Percentiles rank a stretch among this genome's conserved stretches.
Evolutionary conservation across 2,888 invertebrate species (phyloP).

Genomic region (Caenorhabditis sp.): DNA sequence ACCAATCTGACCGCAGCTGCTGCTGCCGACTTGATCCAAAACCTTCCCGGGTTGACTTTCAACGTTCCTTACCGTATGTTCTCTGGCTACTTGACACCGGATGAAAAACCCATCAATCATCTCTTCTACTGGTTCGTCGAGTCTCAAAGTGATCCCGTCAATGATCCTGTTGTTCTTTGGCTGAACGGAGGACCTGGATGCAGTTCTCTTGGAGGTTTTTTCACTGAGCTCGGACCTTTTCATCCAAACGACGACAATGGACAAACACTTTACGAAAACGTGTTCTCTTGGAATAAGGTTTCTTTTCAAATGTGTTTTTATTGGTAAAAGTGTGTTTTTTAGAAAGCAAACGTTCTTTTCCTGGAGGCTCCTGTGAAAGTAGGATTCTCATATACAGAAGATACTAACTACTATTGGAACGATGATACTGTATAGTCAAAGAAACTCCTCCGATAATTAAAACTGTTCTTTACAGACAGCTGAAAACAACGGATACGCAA

Average conservation of each 20-base stretch:
- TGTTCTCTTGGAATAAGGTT: constrained; percentile 79
- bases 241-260: constrained; percentile 71
- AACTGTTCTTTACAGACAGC: constrained; percentile 77
- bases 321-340: constrained; percentile 77
- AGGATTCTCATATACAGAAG: constrained; percentile 81
- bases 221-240: constrained; percentile 71
- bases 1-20: constrained; percentile 50
- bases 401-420: constrained; percentile 50
- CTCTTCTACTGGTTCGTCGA: constrained; percentile 68
- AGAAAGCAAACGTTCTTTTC: constrained; percentile 81
- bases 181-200: constrained; percentile 82
- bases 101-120: constrained; percentile 49
- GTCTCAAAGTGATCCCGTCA: constrained; percentile 75
- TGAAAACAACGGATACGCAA: constrained; percentile 80
- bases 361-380: constrained; percentile 82
- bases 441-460: neutral
- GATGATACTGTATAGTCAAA: constrained; percentile 58
- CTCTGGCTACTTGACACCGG: constrained; percentile 62
- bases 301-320: constrained; percentile 73
- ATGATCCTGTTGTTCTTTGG: constrained; percentile 79
- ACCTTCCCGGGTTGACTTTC: constrained; percentile 61
- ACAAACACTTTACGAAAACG: constrained; percentile 72
- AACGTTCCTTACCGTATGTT: constrained; percentile 59
- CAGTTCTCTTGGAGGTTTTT: constrained; percentile 79
- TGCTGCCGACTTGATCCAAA: constrained; percentile 45